A percentile compares a stretch with the other conserved stretches of the same genome.
These are phyloP conservation scores for Agrilus biguttatus DNA, from an alignment of 2,888 invertebrate species.

Conservation along the genomic window DNA sequence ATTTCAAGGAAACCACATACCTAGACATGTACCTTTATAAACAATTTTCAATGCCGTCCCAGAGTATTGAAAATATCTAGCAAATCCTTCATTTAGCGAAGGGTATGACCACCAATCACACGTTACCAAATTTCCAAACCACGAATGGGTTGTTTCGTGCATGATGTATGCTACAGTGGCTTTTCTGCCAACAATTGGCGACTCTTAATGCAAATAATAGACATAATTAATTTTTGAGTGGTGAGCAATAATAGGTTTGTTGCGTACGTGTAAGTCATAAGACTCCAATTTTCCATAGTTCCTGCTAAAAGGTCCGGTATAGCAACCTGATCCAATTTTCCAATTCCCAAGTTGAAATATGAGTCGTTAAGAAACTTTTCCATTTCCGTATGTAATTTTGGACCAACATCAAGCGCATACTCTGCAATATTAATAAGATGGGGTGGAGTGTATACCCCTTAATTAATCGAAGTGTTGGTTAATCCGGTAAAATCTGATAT, in stretches of 20 bases:
- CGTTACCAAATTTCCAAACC: conserved; percentile 68
- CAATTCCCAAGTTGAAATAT: conserved; percentile 40
- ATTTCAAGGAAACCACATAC: no score
- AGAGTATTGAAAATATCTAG: conserved; percentile 58
- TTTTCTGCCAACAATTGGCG: conserved; percentile 44
- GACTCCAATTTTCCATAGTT: conserved; percentile 90
- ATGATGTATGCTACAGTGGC: conserved; percentile 50
- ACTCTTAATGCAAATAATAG: conserved; percentile 36
- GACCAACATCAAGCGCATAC: conserved; percentile 33
- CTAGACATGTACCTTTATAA: neutral
- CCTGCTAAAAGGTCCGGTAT: conserved; percentile 72
- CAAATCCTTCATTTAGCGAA: conserved; percentile 65
- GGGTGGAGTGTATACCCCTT: conserved; percentile 31
- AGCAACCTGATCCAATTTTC: conserved; percentile 71
- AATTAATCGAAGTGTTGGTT: neutral
- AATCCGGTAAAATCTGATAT: conserved; percentile 53
- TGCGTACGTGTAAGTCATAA: conserved; percentile 62
- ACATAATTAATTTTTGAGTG: neutral
- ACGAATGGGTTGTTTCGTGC: conserved; percentile 71
- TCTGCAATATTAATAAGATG: conserved; percentile 31
- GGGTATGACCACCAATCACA: conserved; percentile 61
- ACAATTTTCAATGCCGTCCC: conserved; percentile 35
- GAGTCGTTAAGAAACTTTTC: conserved; percentile 41
- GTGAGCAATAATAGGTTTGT: neutral
- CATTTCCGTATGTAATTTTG: conserved; percentile 34